Evolutionary conservation across 2,888 invertebrate genomes (phyloP), one percentile per base, ranked within the genome.

Genomic region (Tethea ocularis): DNA sequence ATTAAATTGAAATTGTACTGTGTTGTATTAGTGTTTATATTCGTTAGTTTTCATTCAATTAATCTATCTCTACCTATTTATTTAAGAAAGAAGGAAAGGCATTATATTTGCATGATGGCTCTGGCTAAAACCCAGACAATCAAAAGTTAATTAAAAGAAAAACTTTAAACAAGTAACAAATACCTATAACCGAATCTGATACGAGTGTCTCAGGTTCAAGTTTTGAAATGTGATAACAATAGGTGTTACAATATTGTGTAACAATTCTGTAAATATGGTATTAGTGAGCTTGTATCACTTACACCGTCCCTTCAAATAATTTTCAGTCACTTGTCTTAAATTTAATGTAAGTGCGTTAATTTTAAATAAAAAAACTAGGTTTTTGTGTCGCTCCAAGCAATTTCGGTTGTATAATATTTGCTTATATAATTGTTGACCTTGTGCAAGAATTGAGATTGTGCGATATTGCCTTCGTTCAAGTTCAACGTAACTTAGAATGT

Each of bases 351-450:
- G 46, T 10, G 20, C 22, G 26, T 26, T 15, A 59, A 54, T 56
- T 57, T 61, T 57, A 54, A 46, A 59, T 56, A 41, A 59, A 58
- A 62, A 82, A n/a, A 75, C 69, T 70, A 58, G 77, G 82, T 79
- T 80, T 78, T 63, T 68, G 61, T 80, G 84, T 70, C 77, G 70
- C 58, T 62, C 57, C 61, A 57, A 58, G 63, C 62, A 52, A 64
- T 61, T 62, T 58, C 20, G 22, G 62, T 83, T 84, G 68, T 74
- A 74, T 80, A 84, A 85, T 68, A 22, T 23, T 51, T 23, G 57
- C 62, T 83, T 82, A 80, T 75, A 74, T 78, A 82, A 84, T 59
- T 46, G 24, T 54, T 84, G 86, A 84, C 86, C 85, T 85, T 84
- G 86, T 84, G 83, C 69, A 83, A 86, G 71, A 71, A 68, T 68